A percentile compares a stretch with the other conserved stretches of the same genome.
Conservation (phyloP, 64 coral and sea anemone species). For the Pachyseris speciosa region DNA sequence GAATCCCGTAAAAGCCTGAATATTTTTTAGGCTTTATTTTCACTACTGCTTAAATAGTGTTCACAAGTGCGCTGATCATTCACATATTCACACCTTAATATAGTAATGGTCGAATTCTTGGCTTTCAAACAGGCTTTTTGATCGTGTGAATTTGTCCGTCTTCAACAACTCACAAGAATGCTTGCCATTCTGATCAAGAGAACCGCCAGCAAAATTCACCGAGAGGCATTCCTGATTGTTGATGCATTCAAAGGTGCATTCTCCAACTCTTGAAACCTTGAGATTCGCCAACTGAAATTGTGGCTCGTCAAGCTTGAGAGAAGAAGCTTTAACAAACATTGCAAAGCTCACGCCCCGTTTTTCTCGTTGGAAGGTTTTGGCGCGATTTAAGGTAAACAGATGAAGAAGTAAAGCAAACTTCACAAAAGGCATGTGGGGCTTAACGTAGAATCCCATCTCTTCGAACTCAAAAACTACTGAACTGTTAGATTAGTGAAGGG, state of each 20-base stretch:
- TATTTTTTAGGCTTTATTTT: too few species aligned
- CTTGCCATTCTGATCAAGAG: neutral
- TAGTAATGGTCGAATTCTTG: neutral
- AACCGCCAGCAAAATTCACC: neutral
- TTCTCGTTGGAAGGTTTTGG: neutral
- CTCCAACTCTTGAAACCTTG: neutral
- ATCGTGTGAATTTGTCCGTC: neutral
- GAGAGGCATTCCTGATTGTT: neutral
- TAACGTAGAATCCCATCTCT: too few species aligned
- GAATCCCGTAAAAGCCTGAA: too few species aligned
- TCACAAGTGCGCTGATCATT: too few species aligned
- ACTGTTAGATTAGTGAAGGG: too few species aligned
- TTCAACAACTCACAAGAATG: neutral
- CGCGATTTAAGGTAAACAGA: too few species aligned
- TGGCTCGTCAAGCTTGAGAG: neutral
- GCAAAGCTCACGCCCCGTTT: neutral
- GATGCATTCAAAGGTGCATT: neutral
- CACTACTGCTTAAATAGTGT: too few species aligned
- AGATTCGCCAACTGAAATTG: neutral
- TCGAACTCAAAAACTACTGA: too few species aligned
- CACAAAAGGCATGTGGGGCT: neutral
- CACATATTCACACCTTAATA: too few species aligned
- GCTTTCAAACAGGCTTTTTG: neutral
- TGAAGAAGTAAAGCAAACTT: neutral
- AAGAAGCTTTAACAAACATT: neutral